Conservation (phyloP, 2,888 invertebrate species). For the Sericinus montela region DNA sequence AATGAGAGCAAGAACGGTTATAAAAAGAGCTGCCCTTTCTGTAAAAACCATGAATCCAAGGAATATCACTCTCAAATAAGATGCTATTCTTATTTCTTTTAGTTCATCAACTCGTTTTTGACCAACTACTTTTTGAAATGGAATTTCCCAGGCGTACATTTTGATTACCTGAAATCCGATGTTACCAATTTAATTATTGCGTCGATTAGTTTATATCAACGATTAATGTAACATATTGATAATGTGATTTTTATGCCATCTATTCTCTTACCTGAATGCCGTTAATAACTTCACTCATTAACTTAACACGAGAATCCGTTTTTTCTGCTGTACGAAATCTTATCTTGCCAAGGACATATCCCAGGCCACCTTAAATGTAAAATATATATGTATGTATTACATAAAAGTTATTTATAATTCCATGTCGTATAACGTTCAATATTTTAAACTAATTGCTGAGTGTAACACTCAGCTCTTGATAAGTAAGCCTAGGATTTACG, state of each 20-base stretch:
- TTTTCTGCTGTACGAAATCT: conserved; percentile 88
- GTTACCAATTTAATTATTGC: no score
- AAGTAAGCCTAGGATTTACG: no score
- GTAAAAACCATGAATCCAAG: conserved; percentile 90
- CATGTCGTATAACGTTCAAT: no score
- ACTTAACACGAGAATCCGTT: conserved; percentile 92
- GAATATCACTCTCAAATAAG: conserved; percentile 82
- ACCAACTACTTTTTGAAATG: conserved; percentile 89
- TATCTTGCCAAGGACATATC: conserved; percentile 75
- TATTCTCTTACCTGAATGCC: conserved; percentile 88
- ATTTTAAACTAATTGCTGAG: no score
- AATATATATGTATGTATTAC: no score
- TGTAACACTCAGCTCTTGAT: no score
- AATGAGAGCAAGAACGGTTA: conserved; percentile 85
- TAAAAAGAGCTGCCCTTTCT: conserved; percentile 87
- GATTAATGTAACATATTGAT: no score
- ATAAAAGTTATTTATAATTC: no score
- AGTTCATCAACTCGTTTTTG: conserved; percentile 81
- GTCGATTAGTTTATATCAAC: no score
- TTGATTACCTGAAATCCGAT: conserved; percentile 86
- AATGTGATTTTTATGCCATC: no score
- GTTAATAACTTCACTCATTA: conserved; percentile 96
- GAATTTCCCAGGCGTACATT: conserved; percentile 98
- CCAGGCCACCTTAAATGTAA: conserved; percentile 65
- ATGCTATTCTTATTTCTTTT: conserved; percentile 79